Base-by-base conservation (phyloP, 2,888 invertebrate genomes). In the Dasypolia templi region DNA sequence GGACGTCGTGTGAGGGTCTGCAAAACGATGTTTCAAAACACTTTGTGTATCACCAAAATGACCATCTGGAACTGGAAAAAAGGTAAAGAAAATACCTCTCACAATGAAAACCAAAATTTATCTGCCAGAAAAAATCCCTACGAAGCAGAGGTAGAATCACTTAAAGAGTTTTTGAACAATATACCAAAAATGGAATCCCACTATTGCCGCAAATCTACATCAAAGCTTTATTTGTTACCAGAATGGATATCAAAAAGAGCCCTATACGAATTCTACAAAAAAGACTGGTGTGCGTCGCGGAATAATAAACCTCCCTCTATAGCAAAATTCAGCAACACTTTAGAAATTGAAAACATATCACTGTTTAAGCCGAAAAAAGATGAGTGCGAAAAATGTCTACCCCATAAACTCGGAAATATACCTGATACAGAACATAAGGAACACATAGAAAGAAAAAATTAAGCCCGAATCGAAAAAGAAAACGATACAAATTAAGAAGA, bases 11-110 rank as follows among this genome's bases (percentile, higher is more conserved):
- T 79, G 59, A 79, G 74, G 55, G 70, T 77, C 62, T 77, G 74
- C 66, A 79, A 77, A 79, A 73, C 67, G 70, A 72, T 73, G 76
- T 77, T 77, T 73, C 68, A 51, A 73, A 77, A 77, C 64, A 77
- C 79, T 66, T 77, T 79, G 39, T 77, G 72, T 70, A 77, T 77
- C 55, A 70, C 65, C 32, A 77, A 75, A 74, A 69, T 65, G 62
- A 70, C 69, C 44, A 66, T 69, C 65, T 72, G 69, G 72, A 69
- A 75, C 68, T 79, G 69, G 77, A 77, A 74, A 66, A 74, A 77
- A 76, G 75, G 55, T 72, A 68, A 67, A 72, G 59, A 68, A 72
- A 72, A 68, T 65, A 68, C 55, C 62, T 67, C 72, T 72, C 32
- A 72, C 29, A 64, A 79, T 44, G 55, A 71, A 70, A 72, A 63